These are phyloP conservation scores for Sparus aurata DNA, from an alignment of 2,797 vertebrate genomes.

Conservation along the genomic window DNA sequence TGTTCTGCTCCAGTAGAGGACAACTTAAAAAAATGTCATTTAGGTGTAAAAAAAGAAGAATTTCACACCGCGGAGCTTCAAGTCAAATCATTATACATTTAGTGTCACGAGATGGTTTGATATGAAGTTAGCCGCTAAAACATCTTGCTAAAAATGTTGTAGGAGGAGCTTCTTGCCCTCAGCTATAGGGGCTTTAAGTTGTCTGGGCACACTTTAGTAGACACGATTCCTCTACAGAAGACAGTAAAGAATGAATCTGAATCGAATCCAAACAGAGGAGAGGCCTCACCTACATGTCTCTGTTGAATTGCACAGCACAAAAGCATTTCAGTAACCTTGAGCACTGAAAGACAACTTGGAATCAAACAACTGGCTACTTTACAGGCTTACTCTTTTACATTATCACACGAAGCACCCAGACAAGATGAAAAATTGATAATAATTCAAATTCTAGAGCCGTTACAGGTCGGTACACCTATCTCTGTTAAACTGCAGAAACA, in stretches of 20 bases:
- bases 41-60: not conserved
- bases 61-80: not conserved
- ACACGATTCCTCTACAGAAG: too few species aligned
- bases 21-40: not conserved
- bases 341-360: not conserved
- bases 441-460: not conserved
- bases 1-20: not conserved
- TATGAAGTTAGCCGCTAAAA: not conserved
- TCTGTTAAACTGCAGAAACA: not conserved
- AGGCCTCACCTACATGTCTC: not conserved
- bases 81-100: not conserved
- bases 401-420: not conserved
- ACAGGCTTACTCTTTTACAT: not conserved
- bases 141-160: not conserved
- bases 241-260: too few species aligned
- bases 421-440: not conserved
- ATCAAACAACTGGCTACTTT: not conserved
- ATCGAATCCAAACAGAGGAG: not conserved
- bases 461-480: not conserved
- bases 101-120: not conserved
- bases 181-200: too few species aligned
- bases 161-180: too few species aligned
- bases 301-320: not conserved
- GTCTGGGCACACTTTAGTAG: too few species aligned
- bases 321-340: not conserved